Evolutionary conservation across 2,797 vertebrate species (phyloP).

Genomic region (Danio albolineatus): DNA sequence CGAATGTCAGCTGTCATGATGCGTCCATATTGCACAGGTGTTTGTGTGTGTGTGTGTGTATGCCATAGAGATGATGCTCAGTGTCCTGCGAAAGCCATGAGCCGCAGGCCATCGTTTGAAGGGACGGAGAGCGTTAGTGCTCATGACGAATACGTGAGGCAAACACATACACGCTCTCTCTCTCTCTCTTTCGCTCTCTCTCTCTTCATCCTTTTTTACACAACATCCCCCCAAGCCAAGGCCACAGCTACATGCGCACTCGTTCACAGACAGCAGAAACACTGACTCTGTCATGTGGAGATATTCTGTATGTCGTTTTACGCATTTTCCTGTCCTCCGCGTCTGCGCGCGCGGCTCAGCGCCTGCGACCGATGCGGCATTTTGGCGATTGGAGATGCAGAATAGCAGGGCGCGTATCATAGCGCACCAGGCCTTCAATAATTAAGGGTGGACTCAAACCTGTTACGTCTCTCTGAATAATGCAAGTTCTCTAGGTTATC

Average conservation of each 20-base stretch:
- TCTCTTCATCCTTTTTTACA: neutral
- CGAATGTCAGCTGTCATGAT: slow-evolving; percentile 55
- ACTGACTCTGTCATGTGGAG: neutral
- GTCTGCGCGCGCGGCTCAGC: neutral
- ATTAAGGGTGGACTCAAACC: slow-evolving; percentile 47
- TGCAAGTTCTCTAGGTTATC: slow-evolving; percentile 8
- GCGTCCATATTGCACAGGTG: slow-evolving; percentile 46
- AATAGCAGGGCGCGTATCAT: neutral
- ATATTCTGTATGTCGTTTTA: slow-evolving; percentile 10
- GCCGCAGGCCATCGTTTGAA: slow-evolving; percentile 23
- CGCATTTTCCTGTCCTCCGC: slow-evolving; percentile 8
- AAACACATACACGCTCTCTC: neutral
- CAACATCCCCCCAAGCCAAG: slow-evolving; percentile 33
- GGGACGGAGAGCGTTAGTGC: slow-evolving; percentile 38
- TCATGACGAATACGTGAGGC: slow-evolving; percentile 47
- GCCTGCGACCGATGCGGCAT: slow-evolving; percentile 43
- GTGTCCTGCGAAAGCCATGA: slow-evolving; percentile 1
- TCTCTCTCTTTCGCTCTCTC: neutral
- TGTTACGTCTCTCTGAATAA: slow-evolving; percentile 54
- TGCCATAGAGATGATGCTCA: neutral
- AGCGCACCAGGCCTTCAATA: slow-evolving; percentile 46
- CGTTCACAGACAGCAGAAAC: slow-evolving; percentile 3
- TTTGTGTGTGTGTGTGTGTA: slow-evolving; percentile 12
- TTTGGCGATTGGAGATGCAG: slow-evolving; percentile 27
- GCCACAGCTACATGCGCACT: slow-evolving; percentile 19